These are phyloP conservation scores for Diaphora mendica DNA, from an alignment of 2,888 invertebrate genomes.

Conservation along the genomic window DNA sequence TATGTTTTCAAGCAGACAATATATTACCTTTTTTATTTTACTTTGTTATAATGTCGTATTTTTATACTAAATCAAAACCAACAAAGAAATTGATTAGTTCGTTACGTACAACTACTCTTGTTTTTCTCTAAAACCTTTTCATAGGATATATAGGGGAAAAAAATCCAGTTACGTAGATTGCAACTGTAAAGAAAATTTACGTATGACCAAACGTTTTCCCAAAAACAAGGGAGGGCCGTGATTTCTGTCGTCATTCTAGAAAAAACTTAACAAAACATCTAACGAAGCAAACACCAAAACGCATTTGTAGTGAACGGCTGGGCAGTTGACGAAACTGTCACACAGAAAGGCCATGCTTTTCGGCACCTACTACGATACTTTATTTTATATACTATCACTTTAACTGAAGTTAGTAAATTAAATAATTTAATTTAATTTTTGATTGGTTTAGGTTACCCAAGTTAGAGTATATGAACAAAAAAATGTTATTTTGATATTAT, in stretches of 20 bases:
- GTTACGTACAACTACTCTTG: not conserved
- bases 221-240: slow-evolving; percentile 34
- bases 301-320: slow-evolving; percentile 58
- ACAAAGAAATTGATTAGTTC: not conserved
- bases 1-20: not conserved
- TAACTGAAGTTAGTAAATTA: not conserved
- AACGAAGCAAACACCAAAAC: slow-evolving; percentile 76
- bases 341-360: slow-evolving; percentile 26
- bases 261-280: slow-evolving; percentile 62
- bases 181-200: slow-evolving; percentile 25
- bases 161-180: not conserved
- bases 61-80: not conserved
- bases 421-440: too few species aligned
- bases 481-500: too few species aligned
- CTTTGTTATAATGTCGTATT: not conserved
- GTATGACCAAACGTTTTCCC: slow-evolving; percentile 21
- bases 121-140: not conserved
- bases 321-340: slow-evolving; percentile 54
- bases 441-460: not conserved
- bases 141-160: not conserved
- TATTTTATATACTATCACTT: too few species aligned
- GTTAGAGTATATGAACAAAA: not conserved
- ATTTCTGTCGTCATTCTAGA: slow-evolving; percentile 53
- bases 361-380: slow-evolving; percentile 27
- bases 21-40: not conserved